phyloP scores from a whole-genome alignment of 2,113 vertebrate species.

The Sorex fumeus region DNA sequence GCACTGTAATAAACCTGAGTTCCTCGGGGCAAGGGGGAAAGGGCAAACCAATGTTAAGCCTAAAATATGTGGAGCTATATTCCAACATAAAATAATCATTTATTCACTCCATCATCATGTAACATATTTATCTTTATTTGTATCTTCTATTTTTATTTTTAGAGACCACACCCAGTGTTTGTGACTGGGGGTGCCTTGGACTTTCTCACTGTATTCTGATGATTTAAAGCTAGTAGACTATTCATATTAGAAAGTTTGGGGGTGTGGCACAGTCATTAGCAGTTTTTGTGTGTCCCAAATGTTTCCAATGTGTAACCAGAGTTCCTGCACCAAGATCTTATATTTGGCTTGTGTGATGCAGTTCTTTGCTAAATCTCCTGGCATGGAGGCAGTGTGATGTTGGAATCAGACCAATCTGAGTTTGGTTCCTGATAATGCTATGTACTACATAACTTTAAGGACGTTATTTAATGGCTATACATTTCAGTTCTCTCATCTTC shows the following conservation, averaged over 20 bases:
- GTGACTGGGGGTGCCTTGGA: no score
- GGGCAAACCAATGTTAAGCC: no score
- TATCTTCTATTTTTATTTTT: no score
- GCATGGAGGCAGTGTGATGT: conserved; percentile 1
- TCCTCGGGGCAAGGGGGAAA: no score
- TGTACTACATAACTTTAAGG: conserved; percentile 43
- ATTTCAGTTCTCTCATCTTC: conserved; percentile 51
- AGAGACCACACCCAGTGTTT: no score
- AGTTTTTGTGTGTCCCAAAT: conserved; percentile 39
- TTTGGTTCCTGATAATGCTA: conserved; percentile 25
- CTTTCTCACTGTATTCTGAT: no score
- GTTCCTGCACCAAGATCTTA: neutral
- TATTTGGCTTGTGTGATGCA: conserved; percentile 18
- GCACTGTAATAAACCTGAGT: no score
- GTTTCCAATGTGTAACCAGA: neutral
- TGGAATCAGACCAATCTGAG: conserved; percentile 37
- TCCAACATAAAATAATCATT: no score
- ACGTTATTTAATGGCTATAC: conserved; percentile 32
- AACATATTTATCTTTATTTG: no score
- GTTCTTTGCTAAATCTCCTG: conserved; percentile 46
- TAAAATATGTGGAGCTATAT: no score
- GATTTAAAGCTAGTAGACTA: neutral
- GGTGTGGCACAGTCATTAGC: neutral
- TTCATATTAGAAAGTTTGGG: conserved; percentile 15
- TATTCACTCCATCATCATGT: no score